Evolutionary conservation across 2,888 invertebrate genomes (phyloP).

Genomic region (Allacma fusca): DNA sequence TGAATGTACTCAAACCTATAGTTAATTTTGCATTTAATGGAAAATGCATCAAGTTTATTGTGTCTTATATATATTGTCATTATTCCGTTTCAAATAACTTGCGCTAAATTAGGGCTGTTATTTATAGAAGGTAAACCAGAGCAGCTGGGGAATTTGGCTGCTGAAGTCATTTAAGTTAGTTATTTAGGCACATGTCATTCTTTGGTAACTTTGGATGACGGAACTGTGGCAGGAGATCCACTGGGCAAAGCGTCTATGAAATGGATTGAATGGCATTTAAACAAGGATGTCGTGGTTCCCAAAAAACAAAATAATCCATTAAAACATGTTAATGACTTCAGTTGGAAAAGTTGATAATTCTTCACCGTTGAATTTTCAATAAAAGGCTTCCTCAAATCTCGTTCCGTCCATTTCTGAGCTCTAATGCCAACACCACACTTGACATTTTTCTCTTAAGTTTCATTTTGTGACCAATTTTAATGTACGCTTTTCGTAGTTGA

Average conservation of each 20-base stretch:
- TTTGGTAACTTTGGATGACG: slow-evolving; percentile 91
- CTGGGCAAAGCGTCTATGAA: slow-evolving; percentile 95
- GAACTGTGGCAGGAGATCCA: slow-evolving; percentile 93
- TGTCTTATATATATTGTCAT: too few relatives aligned
- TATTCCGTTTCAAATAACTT: too few relatives aligned
- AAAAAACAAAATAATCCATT: slow-evolving; percentile 68
- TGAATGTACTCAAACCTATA: too few relatives aligned
- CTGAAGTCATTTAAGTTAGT: slow-evolving; percentile 72
- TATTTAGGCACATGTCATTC: slow-evolving; percentile 97
- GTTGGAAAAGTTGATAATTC: not conserved
- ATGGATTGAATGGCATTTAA: slow-evolving; percentile 95
- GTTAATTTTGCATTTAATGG: too few relatives aligned
- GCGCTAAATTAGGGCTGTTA: too few relatives aligned
- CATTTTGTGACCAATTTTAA: slow-evolving; percentile 25
- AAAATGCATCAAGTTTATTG: too few relatives aligned
- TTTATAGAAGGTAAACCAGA: slow-evolving; percentile 51
- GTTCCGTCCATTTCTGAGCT: not conserved
- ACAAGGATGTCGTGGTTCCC: slow-evolving; percentile 95
- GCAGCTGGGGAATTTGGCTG: slow-evolving; percentile 41
- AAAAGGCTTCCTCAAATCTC: not conserved
- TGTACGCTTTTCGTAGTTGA: not conserved
- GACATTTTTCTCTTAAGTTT: slow-evolving; percentile 20
- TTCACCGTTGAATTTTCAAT: not conserved
- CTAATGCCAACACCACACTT: not conserved
- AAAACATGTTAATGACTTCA: not conserved